Evolutionary conservation across 2,888 invertebrate species (phyloP), one percentile per base, ranked within the genome.

Genomic region (Megalurothrips usitatus): DNA sequence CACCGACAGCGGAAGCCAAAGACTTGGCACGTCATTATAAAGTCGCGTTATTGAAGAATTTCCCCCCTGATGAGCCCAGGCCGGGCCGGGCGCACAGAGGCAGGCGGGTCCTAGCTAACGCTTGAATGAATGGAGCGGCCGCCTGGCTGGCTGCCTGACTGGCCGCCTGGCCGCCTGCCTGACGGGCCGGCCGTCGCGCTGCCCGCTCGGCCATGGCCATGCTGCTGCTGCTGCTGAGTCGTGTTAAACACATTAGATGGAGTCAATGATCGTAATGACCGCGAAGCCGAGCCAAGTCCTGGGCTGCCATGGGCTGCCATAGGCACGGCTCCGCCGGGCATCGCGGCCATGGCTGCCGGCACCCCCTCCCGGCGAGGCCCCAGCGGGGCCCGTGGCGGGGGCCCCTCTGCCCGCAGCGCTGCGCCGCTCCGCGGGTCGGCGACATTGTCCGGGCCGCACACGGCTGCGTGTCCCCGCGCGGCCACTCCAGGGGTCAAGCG

Each of bases 31-130:
- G 68, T 75, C 68, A 75, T 75, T 75, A 75, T 75, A 75, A 75
- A 75, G 68, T 75, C 68, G 68, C 68, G 68, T 75, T 75, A 75
- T 75, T 75, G 68, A 75, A 75, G 68, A 75, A 75, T 75, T 75
- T 75, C 23, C 68, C 8, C 12, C 68, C 68, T 75, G 23, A 58
- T 75, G 26, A 26, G 68, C 23, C 34, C 58, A n/a, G 58, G 58
- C 17, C 58, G 58, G 58, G 58, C 4, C 52, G 52, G 52, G 52
- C 4, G n/a, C 34, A 43, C 34, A 43, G 34, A 43, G 34, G 34
- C 34, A 26, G 26, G 68, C 68, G 58, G 58, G 58, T 43, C 34
- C 34, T 43, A 58, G 58, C 58, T 17, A 58, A 58, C 58, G 58
- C 58, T 19, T 4, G 58, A 58, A 58, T 58, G 58, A 58, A 58